Evolutionary conservation across 2,888 invertebrate species (phyloP).

Genomic region (Meiosimyza decipiens): DNA sequence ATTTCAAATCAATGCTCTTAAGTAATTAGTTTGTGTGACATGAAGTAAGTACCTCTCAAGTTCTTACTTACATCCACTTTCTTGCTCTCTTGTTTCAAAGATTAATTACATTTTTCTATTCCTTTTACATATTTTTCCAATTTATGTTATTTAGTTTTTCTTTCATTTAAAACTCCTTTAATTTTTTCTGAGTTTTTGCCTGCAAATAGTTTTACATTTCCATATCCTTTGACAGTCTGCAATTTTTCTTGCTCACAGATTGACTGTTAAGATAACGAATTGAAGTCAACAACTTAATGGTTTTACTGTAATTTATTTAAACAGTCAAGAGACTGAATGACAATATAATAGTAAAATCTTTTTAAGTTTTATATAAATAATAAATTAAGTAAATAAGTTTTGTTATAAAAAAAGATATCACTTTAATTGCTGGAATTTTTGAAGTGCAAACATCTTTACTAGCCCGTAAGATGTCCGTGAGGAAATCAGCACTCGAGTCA

Average conservation of each 20-base stretch:
- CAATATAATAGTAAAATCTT: no score
- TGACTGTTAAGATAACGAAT: not conserved
- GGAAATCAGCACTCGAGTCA: no score
- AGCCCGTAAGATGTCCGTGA: not conserved
- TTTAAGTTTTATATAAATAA: no score
- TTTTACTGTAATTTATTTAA: not conserved
- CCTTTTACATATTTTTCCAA: not conserved
- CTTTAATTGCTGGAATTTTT: no score
- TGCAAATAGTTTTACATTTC: not conserved
- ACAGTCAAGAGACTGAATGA: no score
- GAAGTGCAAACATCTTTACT: not conserved
- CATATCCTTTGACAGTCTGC: not conserved
- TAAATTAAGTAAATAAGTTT: no score
- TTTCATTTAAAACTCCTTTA: no score
- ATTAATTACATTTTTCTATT: not conserved
- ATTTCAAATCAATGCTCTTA: no score
- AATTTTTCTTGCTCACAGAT: constrained; percentile 8
- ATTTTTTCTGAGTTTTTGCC: no score
- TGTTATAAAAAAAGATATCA: not conserved
- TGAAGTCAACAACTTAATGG: not conserved
- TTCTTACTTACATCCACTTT: not conserved
- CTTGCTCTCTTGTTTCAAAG: not conserved
- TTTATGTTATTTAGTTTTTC: not conserved
- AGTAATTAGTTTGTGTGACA: no score
- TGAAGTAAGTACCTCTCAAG: no score